Conservation (phyloP, 2,797 vertebrate genomes). For the Enteromius radiatus region DNA sequence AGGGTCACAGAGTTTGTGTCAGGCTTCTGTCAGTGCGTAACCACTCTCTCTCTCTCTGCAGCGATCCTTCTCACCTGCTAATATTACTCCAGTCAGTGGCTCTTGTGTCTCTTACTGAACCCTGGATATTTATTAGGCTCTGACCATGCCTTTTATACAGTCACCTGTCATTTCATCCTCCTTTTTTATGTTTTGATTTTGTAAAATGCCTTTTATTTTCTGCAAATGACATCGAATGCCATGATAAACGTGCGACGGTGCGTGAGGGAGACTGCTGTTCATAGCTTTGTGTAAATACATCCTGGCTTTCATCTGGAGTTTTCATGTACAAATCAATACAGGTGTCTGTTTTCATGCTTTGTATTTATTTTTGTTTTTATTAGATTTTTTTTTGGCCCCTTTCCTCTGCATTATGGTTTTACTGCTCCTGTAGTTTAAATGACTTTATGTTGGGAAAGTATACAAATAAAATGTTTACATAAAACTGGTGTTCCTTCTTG, state of each 20-base stretch:
- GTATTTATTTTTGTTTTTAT: conserved; percentile 81
- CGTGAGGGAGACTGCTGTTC: conserved; percentile 53
- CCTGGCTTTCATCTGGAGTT: conserved; percentile 81
- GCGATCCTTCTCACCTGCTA: conserved; percentile 82
- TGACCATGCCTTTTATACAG: conserved; percentile 85
- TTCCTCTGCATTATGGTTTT: conserved; percentile 84
- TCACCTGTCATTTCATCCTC: conserved; percentile 84
- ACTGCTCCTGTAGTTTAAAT: conserved; percentile 88
- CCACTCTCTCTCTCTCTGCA: conserved; percentile 64
- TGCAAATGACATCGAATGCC: conserved; percentile 61
- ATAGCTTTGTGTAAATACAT: conserved; percentile 71
- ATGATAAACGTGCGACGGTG: conserved; percentile 31
- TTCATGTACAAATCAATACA: conserved; percentile 85
- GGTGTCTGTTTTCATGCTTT: conserved; percentile 81
- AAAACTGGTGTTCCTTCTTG: neutral
- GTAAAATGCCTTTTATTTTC: conserved; percentile 40
- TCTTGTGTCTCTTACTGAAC: conserved; percentile 77
- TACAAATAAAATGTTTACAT: conserved; percentile 92
- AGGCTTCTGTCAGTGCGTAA: conserved; percentile 84
- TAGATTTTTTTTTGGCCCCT: conserved; percentile 86
- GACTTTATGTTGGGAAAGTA: conserved; percentile 84
- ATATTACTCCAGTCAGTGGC: conserved; percentile 87
- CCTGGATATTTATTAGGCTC: conserved; percentile 90
- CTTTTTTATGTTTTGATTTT: conserved; percentile 72
- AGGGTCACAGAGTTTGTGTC: conserved; percentile 84